phyloP scores from a whole-genome alignment of 2,113 vertebrate genomes.

The Myiagra hebetior region DNA sequence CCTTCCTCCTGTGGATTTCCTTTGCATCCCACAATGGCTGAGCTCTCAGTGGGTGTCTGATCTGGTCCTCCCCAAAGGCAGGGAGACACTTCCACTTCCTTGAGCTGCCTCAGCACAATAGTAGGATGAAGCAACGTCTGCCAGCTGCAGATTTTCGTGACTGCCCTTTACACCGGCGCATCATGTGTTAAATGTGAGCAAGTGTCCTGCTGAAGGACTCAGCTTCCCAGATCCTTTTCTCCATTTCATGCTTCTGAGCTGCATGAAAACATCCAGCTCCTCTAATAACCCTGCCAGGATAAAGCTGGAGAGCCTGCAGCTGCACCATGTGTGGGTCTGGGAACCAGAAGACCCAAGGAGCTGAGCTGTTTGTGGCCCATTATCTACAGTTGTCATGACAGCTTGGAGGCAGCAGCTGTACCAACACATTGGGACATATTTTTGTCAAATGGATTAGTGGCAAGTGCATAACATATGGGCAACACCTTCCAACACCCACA shows the following conservation, averaged over 20 bases:
- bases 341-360: neutral
- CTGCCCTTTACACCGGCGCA: neutral
- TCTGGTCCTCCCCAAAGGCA: neutral
- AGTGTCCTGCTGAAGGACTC: neutral
- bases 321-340: neutral
- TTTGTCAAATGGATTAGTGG: neutral
- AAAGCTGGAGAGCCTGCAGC: neutral
- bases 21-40: neutral
- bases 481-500: constrained; percentile 1
- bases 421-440: neutral
- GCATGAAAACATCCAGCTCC: neutral
- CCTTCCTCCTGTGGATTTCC: neutral
- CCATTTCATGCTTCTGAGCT: neutral
- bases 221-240: neutral
- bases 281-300: neutral
- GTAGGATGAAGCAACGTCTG: neutral
- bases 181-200: neutral
- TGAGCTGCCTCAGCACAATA: neutral
- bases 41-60: neutral
- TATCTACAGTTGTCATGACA: neutral
- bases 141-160: neutral
- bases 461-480: neutral
- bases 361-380: neutral
- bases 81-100: neutral
- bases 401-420: neutral